These are phyloP conservation scores for Panurus biarmicus DNA, from an alignment of 2,113 vertebrate genomes.

Conservation along the genomic window DNA sequence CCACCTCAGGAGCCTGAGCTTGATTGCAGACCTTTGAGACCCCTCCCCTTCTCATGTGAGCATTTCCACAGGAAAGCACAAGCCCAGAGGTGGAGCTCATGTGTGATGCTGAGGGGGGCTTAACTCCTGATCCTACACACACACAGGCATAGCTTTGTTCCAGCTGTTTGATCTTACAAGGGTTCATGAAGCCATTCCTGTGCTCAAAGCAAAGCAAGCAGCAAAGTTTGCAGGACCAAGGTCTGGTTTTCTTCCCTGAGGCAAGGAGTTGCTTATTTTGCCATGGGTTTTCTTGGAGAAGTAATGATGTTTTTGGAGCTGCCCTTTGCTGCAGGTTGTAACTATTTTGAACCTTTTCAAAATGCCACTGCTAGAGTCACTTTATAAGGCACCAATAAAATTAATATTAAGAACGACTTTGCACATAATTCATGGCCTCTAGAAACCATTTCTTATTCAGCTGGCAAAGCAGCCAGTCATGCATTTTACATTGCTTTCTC, in stretches of 20 bases:
- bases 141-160: background rate
- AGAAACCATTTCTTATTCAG: background rate
- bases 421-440: background rate
- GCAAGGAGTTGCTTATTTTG: background rate
- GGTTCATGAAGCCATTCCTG: background rate
- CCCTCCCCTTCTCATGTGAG: background rate
- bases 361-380: background rate
- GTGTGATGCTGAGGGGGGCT: background rate
- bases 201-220: background rate
- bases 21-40: background rate
- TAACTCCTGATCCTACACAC: background rate
- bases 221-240: background rate
- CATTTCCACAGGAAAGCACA: background rate
- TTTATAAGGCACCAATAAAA: background rate
- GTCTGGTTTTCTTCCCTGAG: background rate
- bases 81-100: background rate
- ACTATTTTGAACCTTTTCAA: background rate
- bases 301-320: background rate
- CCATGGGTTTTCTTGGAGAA: background rate
- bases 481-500: background rate
- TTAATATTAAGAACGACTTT: slow-evolving; percentile 4
- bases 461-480: background rate
- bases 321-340: background rate
- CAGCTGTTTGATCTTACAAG: background rate
- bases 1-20: background rate